phyloP scores from a whole-genome alignment of 2,113 vertebrate species.

The Lepus timidus region DNA sequence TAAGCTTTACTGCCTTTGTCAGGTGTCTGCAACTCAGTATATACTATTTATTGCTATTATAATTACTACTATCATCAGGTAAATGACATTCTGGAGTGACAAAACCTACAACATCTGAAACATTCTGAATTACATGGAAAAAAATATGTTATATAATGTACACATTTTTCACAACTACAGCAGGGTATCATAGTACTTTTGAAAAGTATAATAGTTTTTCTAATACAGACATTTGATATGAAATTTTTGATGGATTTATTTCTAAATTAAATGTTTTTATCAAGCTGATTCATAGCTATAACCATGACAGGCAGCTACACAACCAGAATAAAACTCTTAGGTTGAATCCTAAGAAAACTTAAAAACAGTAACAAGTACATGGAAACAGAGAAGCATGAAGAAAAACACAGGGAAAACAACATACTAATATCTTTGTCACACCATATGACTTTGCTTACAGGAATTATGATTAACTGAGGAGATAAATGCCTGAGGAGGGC shows the following conservation, averaged over 20 bases:
- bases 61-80: neutral
- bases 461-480: neutral
- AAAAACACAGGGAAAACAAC: neutral
- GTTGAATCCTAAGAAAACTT: neutral
- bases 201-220: neutral
- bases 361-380: neutral
- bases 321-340: neutral
- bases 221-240: neutral
- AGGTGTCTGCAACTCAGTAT: neutral
- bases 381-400: neutral
- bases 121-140: neutral
- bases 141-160: neutral
- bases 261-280: slow-evolving; percentile 40
- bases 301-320: neutral
- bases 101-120: neutral
- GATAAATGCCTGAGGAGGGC: neutral
- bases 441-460: neutral
- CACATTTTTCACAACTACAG: neutral
- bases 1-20: neutral
- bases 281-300: neutral
- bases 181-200: neutral
- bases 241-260: neutral
- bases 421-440: neutral
- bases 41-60: neutral
- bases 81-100: neutral